These are phyloP conservation scores for Ophioninae sp. DNA, from an alignment of 2,888 invertebrate genomes.

Conservation along the genomic window DNA sequence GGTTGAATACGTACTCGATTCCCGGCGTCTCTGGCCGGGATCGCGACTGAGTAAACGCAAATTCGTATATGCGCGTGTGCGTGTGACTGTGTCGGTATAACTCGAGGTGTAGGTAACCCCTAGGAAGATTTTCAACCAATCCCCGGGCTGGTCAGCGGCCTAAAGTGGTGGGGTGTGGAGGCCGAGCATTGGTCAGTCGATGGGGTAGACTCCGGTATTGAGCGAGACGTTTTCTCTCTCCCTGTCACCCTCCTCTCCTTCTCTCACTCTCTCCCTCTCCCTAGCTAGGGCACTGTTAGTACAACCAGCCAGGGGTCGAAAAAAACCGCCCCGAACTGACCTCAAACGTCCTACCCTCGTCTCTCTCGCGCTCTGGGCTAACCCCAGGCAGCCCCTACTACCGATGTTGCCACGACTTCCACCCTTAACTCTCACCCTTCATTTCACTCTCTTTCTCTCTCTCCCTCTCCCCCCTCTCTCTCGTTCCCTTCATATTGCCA, in stretches of 20 bases:
- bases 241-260: conserved; percentile 49
- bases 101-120: conserved; percentile 37
- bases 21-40: conserved; percentile 45
- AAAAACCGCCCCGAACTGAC: conserved; percentile 80
- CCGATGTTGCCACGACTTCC: conserved; percentile 48
- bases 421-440: conserved; percentile 48
- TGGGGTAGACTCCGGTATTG: conserved; percentile 77
- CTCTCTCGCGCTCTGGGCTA: conserved; percentile 71
- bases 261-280: not conserved
- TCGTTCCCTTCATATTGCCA: conserved; percentile 53
- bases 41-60: conserved; percentile 31
- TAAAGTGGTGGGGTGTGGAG: conserved; percentile 75
- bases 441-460: conserved; percentile 38
- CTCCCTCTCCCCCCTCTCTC: conserved; percentile 48
- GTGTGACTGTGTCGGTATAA: not conserved
- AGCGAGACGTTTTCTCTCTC: conserved; percentile 72
- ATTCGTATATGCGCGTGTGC: conserved; percentile 25
- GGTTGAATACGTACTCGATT: conserved; percentile 51
- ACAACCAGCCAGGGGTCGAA: conserved; percentile 74
- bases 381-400: conserved; percentile 70
- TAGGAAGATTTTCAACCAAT: conserved; percentile 77
- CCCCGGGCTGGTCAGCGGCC: conserved; percentile 77
- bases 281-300: not conserved
- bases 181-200: conserved; percentile 80
- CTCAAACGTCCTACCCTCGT: conserved; percentile 81